These are phyloP conservation scores for Dasyurus viverrinus DNA, from an alignment of 2,113 vertebrate species.

Conservation along the genomic window DNA sequence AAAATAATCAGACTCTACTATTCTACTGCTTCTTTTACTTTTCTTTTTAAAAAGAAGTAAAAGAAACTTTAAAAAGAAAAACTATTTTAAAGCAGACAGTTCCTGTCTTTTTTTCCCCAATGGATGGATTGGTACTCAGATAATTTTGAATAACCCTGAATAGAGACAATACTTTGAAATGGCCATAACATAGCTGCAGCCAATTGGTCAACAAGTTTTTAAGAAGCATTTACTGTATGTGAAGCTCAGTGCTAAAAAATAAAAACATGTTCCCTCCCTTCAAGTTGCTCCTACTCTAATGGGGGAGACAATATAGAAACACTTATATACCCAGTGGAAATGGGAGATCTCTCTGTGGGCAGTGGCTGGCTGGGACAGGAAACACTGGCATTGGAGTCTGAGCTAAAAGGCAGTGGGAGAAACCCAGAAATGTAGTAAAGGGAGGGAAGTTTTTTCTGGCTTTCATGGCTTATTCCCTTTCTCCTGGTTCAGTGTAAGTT, in stretches of 20 bases:
- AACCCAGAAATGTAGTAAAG: background rate
- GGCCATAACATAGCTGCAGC: background rate
- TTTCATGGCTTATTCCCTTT: background rate
- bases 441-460: background rate
- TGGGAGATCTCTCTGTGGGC: background rate
- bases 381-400: background rate
- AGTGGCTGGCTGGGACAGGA: background rate
- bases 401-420: background rate
- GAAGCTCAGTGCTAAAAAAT: background rate
- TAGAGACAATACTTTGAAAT: background rate
- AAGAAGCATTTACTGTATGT: background rate
- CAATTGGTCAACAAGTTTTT: background rate
- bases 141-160: constrained; percentile 5
- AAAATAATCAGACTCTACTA: constrained; percentile 55
- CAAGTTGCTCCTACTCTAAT: background rate
- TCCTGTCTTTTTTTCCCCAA: background rate
- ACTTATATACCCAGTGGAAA: background rate
- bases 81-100: constrained; percentile 43
- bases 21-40: background rate
- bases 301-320: background rate
- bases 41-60: constrained; percentile 46
- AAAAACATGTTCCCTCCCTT: background rate
- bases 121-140: constrained; percentile 15
- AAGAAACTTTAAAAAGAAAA: constrained; percentile 33
- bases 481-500: no score